Base-by-base conservation (phyloP, 2,888 invertebrate genomes). In the Lissocephala sabroskyi region DNA sequence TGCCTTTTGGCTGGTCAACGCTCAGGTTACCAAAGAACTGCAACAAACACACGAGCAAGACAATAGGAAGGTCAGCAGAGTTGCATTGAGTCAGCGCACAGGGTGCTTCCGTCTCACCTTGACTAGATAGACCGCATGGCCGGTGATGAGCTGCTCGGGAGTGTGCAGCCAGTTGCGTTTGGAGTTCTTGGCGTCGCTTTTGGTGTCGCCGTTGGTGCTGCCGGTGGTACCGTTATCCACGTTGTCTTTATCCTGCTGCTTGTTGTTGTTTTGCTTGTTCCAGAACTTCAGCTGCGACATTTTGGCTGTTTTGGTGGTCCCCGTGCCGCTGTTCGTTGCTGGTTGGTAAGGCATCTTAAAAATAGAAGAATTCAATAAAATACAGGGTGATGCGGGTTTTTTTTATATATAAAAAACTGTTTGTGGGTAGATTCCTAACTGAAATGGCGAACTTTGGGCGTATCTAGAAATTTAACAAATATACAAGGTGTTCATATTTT, bases 1-100 rank as follows among this genome's bases (percentile, higher is more conserved):
- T 97, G 62, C 98, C 98, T 87, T 98, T 98, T 17, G 98, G 94
- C 85, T 96, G 94, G 71, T 97, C 96, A 45, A 98, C 98, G 79
- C 94, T 93, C 42, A 95, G 95, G 81, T 94, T 94, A 74, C 98
- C 98, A 84, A 97, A 89, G 88, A 96, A 97, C 93, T 94, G 87
- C 65, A 85, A 84, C 57, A 56, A 52, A 59, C n/a, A n/a, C n/a
- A n/a, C n/a, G n/a, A n/a, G n/a, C n/a, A n/a, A n/a, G n/a, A n/a
- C n/a, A n/a, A n/a, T n/a, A n/a, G 52, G 26, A 18, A 43, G 26
- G 45, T 18, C 2, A 43, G 35, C 33, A n/a, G 16, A 26, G 41
- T 13, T 42, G 35, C 35, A 7, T 2, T 3, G n/a, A 42, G 18
- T 5, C 10, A 26, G 16, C 16, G 16, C 10, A 17, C 14, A 3